Evolutionary conservation across 2,888 invertebrate species (phyloP).

Genomic region (Volucella inanis): DNA sequence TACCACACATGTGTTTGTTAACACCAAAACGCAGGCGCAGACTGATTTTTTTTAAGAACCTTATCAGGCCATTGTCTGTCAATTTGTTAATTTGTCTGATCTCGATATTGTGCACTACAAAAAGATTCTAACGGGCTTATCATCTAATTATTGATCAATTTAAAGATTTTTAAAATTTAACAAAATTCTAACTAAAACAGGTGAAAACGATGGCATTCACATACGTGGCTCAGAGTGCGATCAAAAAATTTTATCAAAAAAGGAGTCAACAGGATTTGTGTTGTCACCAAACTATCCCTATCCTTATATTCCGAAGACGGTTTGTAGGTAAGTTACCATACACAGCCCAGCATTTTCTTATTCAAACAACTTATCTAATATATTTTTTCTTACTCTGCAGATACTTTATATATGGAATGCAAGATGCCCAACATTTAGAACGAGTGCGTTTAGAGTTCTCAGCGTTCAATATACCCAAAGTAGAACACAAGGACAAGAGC

Average conservation of each 20-base stretch:
- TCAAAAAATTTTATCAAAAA: slow-evolving; percentile 97
- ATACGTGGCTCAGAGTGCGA: slow-evolving; percentile 99
- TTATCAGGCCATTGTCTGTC: too few relatives aligned
- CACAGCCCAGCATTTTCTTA: too few relatives aligned
- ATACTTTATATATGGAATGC: slow-evolving; percentile 99
- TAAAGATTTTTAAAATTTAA: too few relatives aligned
- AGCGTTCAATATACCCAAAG: slow-evolving; percentile 95
- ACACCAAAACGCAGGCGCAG: too few relatives aligned
- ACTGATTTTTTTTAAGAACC: too few relatives aligned
- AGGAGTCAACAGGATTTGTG: slow-evolving; percentile 95
- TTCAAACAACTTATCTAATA: too few relatives aligned
- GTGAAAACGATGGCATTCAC: slow-evolving; percentile 96
- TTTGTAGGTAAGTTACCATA: slow-evolving; percentile 88
- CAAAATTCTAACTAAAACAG: slow-evolving; percentile 78
- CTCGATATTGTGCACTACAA: too few relatives aligned
- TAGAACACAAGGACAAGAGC: slow-evolving; percentile 86
- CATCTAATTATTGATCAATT: too few relatives aligned
- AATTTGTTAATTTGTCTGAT: too few relatives aligned
- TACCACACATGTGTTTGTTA: too few relatives aligned
- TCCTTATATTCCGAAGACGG: slow-evolving; percentile 97
- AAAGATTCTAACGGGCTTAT: too few relatives aligned
- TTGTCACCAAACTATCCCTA: slow-evolving; percentile 98
- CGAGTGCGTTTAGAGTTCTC: slow-evolving; percentile 94
- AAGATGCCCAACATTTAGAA: slow-evolving; percentile 97
- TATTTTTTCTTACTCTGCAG: slow-evolving; percentile 78